Evolutionary conservation across 92 coral and sea anemone species (phyloP), one percentile per base, ranked within the genome.

Genomic region (Parazoanthus darwini): DNA sequence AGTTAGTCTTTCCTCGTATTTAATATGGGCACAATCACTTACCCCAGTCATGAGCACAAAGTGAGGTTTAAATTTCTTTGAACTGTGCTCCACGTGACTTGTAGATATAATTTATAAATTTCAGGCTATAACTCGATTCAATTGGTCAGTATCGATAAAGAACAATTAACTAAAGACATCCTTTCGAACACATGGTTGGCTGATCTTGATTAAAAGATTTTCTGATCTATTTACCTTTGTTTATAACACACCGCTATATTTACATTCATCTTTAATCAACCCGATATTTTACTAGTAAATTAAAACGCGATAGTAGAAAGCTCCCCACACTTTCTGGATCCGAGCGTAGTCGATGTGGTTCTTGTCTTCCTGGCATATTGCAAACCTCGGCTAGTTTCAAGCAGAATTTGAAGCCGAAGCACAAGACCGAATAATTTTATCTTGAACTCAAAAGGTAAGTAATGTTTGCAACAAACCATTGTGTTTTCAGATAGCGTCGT

Each of bases 141-240:
- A 84, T 84, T 84, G 87, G 87, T 46, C 63, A 84, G 79, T 29
- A 65, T 84, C 68, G 87, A 84, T 25, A 35, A 84, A 72, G 26
- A 67, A 84, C 75, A 70, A 84, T 84, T 72, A 71, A 71, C 54
- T 66, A 1, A 29, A 44, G 44, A 46, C 77, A 67, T 70, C 78
- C 9, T 72, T 84, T 25, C 13, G 35, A 79, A 71, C 75, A 72
- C 18, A 71, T 36, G 58, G 87, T 84, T 84, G 87, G 87, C 43
- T 72, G 68, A 29, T 72, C 78, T 20, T 25, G 87, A 84, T 83
- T 83, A 83, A 68, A 83, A 70, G 37, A 70, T 68, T 44, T 83
- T 70, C 77, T 70, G 87, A 70, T 82, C 43, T 84, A 84, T 71
- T 84, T 71, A 46, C 56, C 87, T 74, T 71, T 84, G 44, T 46